A percentile compares a stretch with the other conserved stretches of the same genome.
Conservation (phyloP, 2,888 invertebrate species). For the Sabellastarte sp. region DNA sequence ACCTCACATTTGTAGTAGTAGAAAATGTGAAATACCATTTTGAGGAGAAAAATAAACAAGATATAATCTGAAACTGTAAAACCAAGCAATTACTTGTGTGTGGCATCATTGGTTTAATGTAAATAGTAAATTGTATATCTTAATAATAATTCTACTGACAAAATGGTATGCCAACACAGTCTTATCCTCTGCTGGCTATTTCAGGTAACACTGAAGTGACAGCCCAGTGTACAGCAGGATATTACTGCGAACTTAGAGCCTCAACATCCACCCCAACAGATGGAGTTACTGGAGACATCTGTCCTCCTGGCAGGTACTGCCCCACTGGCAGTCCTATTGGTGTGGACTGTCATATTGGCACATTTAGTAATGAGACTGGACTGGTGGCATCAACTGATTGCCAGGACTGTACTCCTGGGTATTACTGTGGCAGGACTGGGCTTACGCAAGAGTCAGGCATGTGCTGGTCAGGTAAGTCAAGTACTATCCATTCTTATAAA, state of each 20-base stretch:
- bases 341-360: conserved; percentile 44
- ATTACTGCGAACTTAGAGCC: conserved; percentile 47
- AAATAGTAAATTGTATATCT: no score
- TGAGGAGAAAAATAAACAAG: no score
- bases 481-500: no score
- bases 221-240: conserved; percentile 43
- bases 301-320: conserved; percentile 49
- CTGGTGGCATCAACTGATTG: conserved; percentile 41
- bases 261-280: conserved; percentile 47
- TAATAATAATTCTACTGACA: no score
- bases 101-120: no score
- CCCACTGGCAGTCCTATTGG: conserved; percentile 43
- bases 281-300: conserved; percentile 42
- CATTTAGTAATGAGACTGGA: conserved; percentile 40
- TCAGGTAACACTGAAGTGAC: conserved; percentile 48
- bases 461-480: conserved; percentile 53
- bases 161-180: no score
- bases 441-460: conserved; percentile 44
- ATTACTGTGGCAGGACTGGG: conserved; percentile 47
- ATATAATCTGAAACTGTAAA: no score
- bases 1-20: no score
- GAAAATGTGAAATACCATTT: no score
- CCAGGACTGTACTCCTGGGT: conserved; percentile 45
- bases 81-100: no score
- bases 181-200: conserved; percentile 8